Evolutionary conservation across 1,140 invertebrate species (phyloP), one percentile per base, ranked within the genome.

Genomic region (Rhagoletis zephyria): DNA sequence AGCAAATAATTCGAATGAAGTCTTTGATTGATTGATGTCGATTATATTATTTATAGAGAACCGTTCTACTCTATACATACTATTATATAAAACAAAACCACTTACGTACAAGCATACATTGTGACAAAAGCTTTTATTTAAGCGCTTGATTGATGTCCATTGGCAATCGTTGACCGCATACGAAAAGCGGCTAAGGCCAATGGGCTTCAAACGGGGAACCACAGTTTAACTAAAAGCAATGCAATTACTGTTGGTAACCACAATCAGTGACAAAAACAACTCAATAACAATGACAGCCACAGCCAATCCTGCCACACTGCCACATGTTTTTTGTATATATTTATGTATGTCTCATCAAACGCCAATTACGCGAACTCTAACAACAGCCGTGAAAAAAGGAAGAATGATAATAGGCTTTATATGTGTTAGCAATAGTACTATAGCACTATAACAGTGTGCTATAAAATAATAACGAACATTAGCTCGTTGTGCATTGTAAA

Each of bases 71-170:
- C 5, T 56, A 56, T 56, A 56, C 51, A 56, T 56, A 56, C 10
- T 7, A 56, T 2, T 56, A 56, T 2, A 56, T 56, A 10, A 30
- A 30, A 30, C 30, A 30, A 30, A 30, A 30, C 30, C 30, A 30
- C 30, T 30, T 51, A 77, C n/a, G n/a, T 67, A 56, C 51, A 30
- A 16, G 0, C 51, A 63, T 63, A 0, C n/a, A 51, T 30, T 30
- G 30, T 30, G 30, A 30, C 6, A 56, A 51, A 81, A 5, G n/a
- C 2, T 0, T 19, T 81, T 51, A 81, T 81, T 30, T 81, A 81
- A 30, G 48, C 74, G n/a, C n/a, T 81, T 81, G 51, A 81, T 56
- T 56, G 74, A 81, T 81, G 48, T 30, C 74, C 51, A 81, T 5
- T 81, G 48, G 16, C 74, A 81, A 30, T 12, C 51, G 48, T 56